phyloP scores from a whole-genome alignment of 2,888 invertebrate genomes.

The Macaria liturata region DNA sequence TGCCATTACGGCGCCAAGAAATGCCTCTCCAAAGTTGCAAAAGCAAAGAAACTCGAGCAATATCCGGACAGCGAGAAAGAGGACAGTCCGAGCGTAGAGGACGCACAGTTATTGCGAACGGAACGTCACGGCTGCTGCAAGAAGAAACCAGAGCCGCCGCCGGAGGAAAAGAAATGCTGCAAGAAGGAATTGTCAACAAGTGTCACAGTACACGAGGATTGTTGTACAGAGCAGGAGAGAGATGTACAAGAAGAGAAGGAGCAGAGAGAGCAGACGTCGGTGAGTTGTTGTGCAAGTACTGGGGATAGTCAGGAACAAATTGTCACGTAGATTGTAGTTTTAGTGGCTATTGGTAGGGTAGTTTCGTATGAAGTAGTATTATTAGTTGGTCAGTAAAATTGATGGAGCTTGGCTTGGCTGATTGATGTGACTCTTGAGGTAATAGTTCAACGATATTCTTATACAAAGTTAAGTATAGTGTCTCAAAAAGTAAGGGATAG shows the following conservation, averaged over 20 bases:
- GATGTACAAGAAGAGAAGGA: conserved; percentile 21
- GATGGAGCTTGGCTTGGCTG: too few relatives aligned
- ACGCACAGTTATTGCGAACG: conserved; percentile 58
- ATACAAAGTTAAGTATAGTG: too few relatives aligned
- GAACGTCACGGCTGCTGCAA: conserved; percentile 65
- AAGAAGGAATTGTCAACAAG: conserved; percentile 35
- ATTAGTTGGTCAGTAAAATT: conserved; percentile 1
- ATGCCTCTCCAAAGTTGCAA: conserved; percentile 70
- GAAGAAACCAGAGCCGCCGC: conserved; percentile 57
- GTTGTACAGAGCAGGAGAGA: conserved; percentile 29
- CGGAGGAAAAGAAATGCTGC: conserved; percentile 48
- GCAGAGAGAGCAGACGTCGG: conserved; percentile 61
- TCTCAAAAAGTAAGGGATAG: too few relatives aligned
- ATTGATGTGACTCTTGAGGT: too few relatives aligned
- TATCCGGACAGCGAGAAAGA: conserved; percentile 60
- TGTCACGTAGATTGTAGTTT: conserved; percentile 31
- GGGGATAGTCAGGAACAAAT: conserved; percentile 74
- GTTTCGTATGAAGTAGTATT: conserved; percentile 9
- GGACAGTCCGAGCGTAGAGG: conserved; percentile 66
- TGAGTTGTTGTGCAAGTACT: conserved; percentile 63
- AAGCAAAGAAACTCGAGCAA: conserved; percentile 49
- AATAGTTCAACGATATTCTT: too few relatives aligned
- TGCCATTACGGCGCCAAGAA: conserved; percentile 70
- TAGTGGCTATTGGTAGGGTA: conserved; percentile 1
- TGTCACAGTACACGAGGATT: conserved; percentile 38